phyloP scores from a whole-genome alignment of 2,797 vertebrate species.

The Dendrocincla tyrannina region DNA sequence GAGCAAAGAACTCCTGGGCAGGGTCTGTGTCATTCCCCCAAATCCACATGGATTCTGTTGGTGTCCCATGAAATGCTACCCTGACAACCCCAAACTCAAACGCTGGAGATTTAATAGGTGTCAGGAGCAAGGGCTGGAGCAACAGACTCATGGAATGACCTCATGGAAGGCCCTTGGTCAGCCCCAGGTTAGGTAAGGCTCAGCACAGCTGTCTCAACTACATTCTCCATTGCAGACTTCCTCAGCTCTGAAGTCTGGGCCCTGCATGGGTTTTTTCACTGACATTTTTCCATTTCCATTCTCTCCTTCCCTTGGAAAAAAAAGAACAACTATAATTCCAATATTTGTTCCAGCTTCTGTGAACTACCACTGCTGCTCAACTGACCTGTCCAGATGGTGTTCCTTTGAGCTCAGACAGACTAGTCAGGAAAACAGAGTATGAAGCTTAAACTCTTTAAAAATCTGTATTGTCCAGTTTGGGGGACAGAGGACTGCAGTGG shows the following conservation, averaged over 20 bases:
- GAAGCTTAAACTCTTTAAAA: background rate
- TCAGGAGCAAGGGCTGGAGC: slow-evolving; percentile 32
- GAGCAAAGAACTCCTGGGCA: background rate
- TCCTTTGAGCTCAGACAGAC: background rate
- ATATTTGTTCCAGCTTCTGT: slow-evolving; percentile 34
- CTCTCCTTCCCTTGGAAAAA: slow-evolving; percentile 40
- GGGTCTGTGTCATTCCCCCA: background rate
- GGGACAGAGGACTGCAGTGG: background rate
- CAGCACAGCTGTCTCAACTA: slow-evolving; percentile 62
- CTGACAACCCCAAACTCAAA: slow-evolving; percentile 34
- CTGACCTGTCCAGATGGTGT: slow-evolving; percentile 5
- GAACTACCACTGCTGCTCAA: background rate
- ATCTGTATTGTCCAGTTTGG: background rate
- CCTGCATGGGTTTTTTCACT: background rate
- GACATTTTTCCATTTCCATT: slow-evolving; percentile 56
- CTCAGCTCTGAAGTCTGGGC: slow-evolving; percentile 36
- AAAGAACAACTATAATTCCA: background rate
- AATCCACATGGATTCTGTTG: background rate
- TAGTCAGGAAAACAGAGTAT: background rate
- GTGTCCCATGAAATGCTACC: background rate
- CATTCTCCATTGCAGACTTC: slow-evolving; percentile 56
- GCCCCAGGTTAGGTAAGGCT: slow-evolving; percentile 53
- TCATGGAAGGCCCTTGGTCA: slow-evolving; percentile 55
- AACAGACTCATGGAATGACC: slow-evolving; percentile 45
- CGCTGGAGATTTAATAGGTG: slow-evolving; percentile 52